Evolutionary conservation across 2,797 vertebrate genomes (phyloP).

Genomic region (Squalus acanthias): DNA sequence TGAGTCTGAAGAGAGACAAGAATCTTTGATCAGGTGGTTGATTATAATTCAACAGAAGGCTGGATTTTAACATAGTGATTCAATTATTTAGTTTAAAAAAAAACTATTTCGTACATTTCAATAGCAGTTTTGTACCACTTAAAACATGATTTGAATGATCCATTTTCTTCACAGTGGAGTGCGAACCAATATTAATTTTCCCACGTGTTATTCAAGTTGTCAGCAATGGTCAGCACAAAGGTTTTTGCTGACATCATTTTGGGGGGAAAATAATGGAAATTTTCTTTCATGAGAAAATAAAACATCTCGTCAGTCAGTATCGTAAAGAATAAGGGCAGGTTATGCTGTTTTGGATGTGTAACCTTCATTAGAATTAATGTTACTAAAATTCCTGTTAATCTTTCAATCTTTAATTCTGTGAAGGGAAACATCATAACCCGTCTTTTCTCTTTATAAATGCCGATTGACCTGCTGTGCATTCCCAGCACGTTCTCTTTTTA

Average conservation of each 20-base stretch:
- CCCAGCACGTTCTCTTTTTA: not conserved
- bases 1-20: slow-evolving; percentile 68
- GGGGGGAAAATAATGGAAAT: not conserved
- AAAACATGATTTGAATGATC: not conserved
- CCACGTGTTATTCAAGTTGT: not conserved
- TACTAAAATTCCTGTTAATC: not conserved
- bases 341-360: not conserved
- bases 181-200: not conserved
- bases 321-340: not conserved
- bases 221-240: not conserved
- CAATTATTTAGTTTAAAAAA: not conserved
- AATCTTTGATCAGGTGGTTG: not conserved
- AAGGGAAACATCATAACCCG: not conserved
- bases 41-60: not conserved
- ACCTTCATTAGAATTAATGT: not conserved
- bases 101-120: not conserved
- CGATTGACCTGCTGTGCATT: not conserved
- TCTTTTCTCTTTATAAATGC: not conserved
- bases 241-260: not conserved
- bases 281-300: not conserved
- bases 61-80: not conserved
- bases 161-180: not conserved
- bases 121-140: not conserved
- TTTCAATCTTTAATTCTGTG: not conserved
- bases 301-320: not conserved